Evolutionary conservation across 2,888 invertebrate genomes (phyloP), one percentile per base, ranked within the genome.

Genomic region (Lysandra bellargus): DNA sequence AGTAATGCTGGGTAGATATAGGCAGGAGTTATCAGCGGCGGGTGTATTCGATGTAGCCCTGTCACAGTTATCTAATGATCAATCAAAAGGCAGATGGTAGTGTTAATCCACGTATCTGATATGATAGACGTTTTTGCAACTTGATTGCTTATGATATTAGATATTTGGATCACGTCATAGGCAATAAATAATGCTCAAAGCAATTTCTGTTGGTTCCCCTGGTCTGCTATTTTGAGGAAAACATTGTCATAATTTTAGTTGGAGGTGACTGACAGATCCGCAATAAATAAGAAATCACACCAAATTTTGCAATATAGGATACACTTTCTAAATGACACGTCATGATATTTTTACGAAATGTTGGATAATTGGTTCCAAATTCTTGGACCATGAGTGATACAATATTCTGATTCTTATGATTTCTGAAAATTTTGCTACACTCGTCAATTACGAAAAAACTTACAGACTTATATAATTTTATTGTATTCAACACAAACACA

Each of bases 31-130:
- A 84, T 85, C 84, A 80, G 82, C 72, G 75, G 75, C 69, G 79
- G 80, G 80, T 80, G 79, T 84, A 83, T 84, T 85, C 84, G 83
- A 80, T 84, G 83, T 80, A 80, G 78, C 75, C 75, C 79, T 82
- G 83, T 84, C 83, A 81, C 80, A 33, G 78, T 86, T 89, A 88
- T 89, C 87, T 84, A 80, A 84, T 85, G 85, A 89, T 89, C 89
- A 84, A 89, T 89, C 89, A 88, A 81, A 77, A 80, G 81, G 85
- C 88, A 88, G 88, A 87, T 89, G 88, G 85, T 83, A 81, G 75
- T 33, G 85, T 81, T 88, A 86, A 87, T 87, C 85, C 85, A 80
- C 60, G 80, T 83, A 86, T 85, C 83, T 85, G 64, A 64, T 76
- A 74, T 79, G 73, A 79, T 33, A 64, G 57, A 57, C 72, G 57